Evolutionary conservation across 2,113 vertebrate genomes (phyloP).

Genomic region (Hyaena hyaena): DNA sequence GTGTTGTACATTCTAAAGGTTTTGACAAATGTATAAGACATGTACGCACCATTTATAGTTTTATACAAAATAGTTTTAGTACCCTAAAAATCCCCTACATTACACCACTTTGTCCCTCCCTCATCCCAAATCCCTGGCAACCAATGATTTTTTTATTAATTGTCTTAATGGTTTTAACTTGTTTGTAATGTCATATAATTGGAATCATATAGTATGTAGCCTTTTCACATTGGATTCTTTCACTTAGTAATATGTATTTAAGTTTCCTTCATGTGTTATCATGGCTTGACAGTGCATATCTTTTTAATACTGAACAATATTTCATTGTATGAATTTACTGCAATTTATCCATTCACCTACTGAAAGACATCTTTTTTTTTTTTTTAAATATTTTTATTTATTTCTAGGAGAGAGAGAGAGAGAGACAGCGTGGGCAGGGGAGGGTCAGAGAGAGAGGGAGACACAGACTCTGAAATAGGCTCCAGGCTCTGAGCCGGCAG

Average conservation of each 20-base stretch:
- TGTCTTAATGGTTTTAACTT: background rate
- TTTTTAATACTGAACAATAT: background rate
- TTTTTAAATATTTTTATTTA: too few relatives aligned
- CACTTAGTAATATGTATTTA: background rate
- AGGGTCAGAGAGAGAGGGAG: too few relatives aligned
- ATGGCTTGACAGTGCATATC: background rate
- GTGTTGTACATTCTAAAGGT: too few relatives aligned
- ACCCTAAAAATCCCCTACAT: background rate
- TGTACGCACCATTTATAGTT: background rate
- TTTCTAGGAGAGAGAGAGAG: too few relatives aligned
- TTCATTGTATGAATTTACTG: background rate
- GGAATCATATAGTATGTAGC: background rate
- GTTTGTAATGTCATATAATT: background rate
- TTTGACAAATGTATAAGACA: too few relatives aligned
- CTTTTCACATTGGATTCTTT: background rate
- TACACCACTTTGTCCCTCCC: background rate
- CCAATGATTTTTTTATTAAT: background rate
- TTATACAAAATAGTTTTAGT: background rate
- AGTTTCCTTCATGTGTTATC: background rate
- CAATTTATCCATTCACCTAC: background rate
- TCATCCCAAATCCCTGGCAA: background rate
- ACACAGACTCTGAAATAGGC: too few relatives aligned
- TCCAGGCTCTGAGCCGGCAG: too few relatives aligned
- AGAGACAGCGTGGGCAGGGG: too few relatives aligned
- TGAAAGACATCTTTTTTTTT: background rate